Percentiles rank a stretch among this genome's conserved stretches.
Conservation (phyloP, 1,140 invertebrate species). For the Saccostrea echinata region DNA sequence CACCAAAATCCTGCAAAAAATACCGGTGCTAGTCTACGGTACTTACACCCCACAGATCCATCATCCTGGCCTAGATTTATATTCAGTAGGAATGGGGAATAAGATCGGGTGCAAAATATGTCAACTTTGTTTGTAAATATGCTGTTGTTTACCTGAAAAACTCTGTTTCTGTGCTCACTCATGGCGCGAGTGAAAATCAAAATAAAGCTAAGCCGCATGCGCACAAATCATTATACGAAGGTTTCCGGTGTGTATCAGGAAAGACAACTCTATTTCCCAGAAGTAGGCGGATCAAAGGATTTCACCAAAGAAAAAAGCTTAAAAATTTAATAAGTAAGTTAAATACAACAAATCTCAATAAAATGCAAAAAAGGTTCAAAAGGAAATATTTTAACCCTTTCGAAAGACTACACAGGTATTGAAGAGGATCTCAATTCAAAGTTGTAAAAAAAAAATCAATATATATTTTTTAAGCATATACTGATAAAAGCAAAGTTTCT, state of each 20-base stretch:
- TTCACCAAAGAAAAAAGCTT: too few relatives aligned
- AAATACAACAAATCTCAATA: too few relatives aligned
- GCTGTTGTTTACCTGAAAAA: background rate
- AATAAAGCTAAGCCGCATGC: conserved; percentile 32
- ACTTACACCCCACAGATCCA: background rate
- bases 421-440: too few relatives aligned
- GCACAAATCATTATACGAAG: conserved; percentile 1
- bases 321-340: too few relatives aligned
- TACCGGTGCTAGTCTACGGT: background rate
- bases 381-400: too few relatives aligned
- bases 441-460: too few relatives aligned
- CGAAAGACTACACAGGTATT: too few relatives aligned
- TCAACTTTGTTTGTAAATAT: background rate
- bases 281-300: background rate
- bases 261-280: background rate
- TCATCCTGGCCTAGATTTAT: background rate
- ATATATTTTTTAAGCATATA: too few relatives aligned
- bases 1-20: background rate
- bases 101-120: background rate
- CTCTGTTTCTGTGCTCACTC: conserved; percentile 22
- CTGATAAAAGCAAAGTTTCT: too few relatives aligned
- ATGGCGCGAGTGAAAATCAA: conserved; percentile 53
- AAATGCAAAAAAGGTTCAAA: too few relatives aligned
- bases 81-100: background rate
- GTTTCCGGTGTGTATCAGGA: background rate